phyloP scores from a whole-genome alignment of 2,888 invertebrate species.

The Microctonus hyperodae region DNA sequence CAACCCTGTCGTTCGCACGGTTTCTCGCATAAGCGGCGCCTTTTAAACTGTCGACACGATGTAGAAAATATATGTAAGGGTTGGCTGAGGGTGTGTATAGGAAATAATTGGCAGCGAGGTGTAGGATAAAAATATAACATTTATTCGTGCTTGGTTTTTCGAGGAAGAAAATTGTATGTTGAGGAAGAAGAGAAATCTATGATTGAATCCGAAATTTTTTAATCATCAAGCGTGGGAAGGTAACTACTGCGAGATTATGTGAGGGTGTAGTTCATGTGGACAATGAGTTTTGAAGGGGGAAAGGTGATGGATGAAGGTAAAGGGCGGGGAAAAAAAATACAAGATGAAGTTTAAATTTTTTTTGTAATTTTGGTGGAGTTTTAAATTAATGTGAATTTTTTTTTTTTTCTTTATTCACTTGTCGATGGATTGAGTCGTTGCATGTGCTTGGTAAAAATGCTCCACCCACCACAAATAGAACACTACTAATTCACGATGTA shows the following conservation, averaged over 20 bases:
- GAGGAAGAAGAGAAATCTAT: too few species aligned
- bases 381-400: constrained; percentile 13
- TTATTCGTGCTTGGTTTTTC: too few species aligned
- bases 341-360: constrained; percentile 15
- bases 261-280: too few species aligned
- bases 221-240: too few species aligned
- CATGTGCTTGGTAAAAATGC: not conserved
- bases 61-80: not conserved
- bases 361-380: not conserved
- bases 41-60: constrained; percentile 40
- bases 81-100: not conserved
- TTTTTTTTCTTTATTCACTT: constrained; percentile 3
- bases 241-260: too few species aligned
- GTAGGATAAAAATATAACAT: not conserved
- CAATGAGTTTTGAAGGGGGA: too few species aligned
- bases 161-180: too few species aligned
- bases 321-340: not conserved
- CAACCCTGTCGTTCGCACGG: constrained; percentile 56
- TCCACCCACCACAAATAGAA: constrained; percentile 10
- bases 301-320: too few species aligned
- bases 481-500: not conserved
- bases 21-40: constrained; percentile 45
- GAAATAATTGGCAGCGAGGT: too few species aligned
- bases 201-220: constrained; percentile 57
- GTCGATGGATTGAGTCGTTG: constrained; percentile 15